Base-by-base conservation (phyloP, 2,888 invertebrate genomes). In the Scaptomyza polygonia region DNA sequence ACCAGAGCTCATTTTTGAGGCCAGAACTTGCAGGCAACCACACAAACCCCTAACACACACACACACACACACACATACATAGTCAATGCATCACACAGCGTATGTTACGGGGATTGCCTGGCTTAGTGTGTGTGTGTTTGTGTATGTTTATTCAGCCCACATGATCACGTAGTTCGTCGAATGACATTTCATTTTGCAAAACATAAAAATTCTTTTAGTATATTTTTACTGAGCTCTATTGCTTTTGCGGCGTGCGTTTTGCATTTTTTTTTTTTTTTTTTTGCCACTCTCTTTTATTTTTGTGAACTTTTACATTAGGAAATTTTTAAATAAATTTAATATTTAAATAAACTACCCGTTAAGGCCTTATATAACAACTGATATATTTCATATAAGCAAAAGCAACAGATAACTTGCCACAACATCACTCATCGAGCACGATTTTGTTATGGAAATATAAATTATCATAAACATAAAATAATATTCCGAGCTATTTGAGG, bases 101-200 rank as follows among this genome's bases (percentile, higher is more conserved):
- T 36, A 12, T 43, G 43, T 49, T 39, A 57, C 57, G 48, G 56
- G 58, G 32, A 57, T 43, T 55, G 71, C 64, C 53, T 43, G 53
- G 42, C 53, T 36, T 51, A 21, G 44, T 47, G n/a, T 21, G 25
- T 12, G 12, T 47, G 6, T 34, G 7, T 27, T 1, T 18, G 5
- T 32, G 18, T 49, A 8, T 25, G 12, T 54, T 30, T 36, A 44
- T 39, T 51, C n/a, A 14, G 36, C 9, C 34, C 43, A 12, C 40
- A 67, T 65, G 47, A 70, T 74, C 82, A 82, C 86, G 84, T 86
- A 77, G 69, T 73, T 74, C 67, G 67, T 59, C 63, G 47, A 86
- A 80, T 82, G 84, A 75, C 85, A 77, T 84, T 82, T 80, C 72
- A 72, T 80, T 80, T 71, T 70, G 68, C 58, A 63, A 70, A 80